Evolutionary conservation across 2,113 vertebrate species (phyloP).

Genomic region (Laterallus jamaicensis): DNA sequence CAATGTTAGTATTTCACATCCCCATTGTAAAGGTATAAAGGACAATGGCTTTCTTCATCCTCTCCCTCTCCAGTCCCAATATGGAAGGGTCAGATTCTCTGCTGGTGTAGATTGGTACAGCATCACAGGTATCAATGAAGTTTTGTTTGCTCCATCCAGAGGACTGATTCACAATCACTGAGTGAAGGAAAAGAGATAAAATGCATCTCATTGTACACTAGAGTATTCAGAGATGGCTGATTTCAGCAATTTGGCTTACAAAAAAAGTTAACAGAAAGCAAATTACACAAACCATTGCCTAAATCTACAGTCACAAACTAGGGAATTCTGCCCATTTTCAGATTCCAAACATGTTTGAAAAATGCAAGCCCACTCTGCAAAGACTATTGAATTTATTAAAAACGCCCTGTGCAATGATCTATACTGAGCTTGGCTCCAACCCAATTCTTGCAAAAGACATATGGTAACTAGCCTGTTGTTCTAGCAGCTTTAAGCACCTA

Average conservation of each 20-base stretch:
- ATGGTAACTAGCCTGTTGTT: not conserved
- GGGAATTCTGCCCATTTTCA: not conserved
- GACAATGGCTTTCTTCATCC: rapidly evolving
- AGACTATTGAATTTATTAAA: not conserved
- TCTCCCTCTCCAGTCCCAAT: not conserved
- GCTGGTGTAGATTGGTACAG: not conserved
- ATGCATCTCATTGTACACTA: not conserved
- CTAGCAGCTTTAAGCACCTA: not conserved
- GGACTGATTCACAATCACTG: not conserved
- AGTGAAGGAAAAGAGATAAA: not conserved
- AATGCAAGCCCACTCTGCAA: not conserved
- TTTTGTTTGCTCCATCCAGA: not conserved
- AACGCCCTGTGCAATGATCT: not conserved
- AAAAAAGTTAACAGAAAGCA: not conserved
- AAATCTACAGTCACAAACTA: not conserved
- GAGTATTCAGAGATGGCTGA: not conserved
- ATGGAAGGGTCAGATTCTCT: not conserved
- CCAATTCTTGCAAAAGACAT: not conserved
- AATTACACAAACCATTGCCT: not conserved
- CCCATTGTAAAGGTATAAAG: not conserved
- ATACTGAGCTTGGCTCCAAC: not conserved
- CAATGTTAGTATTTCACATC: not conserved
- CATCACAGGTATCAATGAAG: not conserved
- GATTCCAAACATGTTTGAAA: not conserved
- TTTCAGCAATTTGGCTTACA: not conserved